A percentile compares a stretch with the other conserved stretches of the same genome.
phyloP scores from a whole-genome alignment of 2,888 invertebrate genomes.

The Prenolepis imparis region DNA sequence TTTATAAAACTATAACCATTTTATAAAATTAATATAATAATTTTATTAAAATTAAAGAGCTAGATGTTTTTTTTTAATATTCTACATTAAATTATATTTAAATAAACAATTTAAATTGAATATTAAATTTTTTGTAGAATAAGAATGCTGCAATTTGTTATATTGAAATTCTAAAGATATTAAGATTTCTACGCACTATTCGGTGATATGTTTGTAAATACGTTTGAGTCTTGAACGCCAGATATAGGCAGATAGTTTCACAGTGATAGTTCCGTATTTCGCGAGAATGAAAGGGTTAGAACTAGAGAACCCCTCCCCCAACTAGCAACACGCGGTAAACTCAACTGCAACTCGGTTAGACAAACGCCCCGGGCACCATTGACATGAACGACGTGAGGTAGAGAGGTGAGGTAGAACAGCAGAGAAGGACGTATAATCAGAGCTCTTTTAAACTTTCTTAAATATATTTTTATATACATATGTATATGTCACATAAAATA shows the following conservation, averaged over 20 bases:
- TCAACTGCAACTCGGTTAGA: conserved; percentile 34
- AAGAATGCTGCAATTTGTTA: neutral
- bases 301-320: conserved; percentile 28
- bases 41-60: neutral
- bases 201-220: conserved; percentile 9
- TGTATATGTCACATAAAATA: neutral
- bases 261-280: conserved; percentile 22
- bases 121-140: neutral
- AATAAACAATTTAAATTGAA: neutral
- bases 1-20: neutral
- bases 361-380: conserved; percentile 8
- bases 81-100: neutral
- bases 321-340: conserved; percentile 21
- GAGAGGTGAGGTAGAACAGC: conserved; percentile 21
- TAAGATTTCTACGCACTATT: neutral
- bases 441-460: conserved; percentile 6
- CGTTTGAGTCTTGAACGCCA: conserved; percentile 1
- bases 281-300: conserved; percentile 45
- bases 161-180: neutral
- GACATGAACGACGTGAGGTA: neutral
- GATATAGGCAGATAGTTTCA: conserved; percentile 33
- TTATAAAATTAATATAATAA: neutral
- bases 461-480: neutral
- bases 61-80: neutral
- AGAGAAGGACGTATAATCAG: conserved; percentile 5